Conservation (phyloP, 2,888 invertebrate species). For the Drosophila eohydei region DNA sequence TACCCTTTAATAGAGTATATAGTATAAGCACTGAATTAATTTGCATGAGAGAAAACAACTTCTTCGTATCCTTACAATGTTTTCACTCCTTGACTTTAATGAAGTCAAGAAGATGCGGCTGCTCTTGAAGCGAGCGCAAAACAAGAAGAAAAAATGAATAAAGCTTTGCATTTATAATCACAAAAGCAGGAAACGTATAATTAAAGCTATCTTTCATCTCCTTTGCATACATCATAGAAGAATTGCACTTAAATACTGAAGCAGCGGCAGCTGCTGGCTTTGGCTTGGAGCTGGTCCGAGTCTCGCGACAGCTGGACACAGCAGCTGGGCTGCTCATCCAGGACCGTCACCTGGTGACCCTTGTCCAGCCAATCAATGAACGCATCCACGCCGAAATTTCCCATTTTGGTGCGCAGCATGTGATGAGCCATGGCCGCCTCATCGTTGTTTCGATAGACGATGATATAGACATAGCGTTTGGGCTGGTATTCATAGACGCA, state of each 20-base stretch:
- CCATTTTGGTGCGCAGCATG: conserved; percentile 7
- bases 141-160: not conserved
- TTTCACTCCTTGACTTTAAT: conserved; percentile 64
- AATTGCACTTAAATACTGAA: conserved; percentile 32
- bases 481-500: conserved; percentile 48
- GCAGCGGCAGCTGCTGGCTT: conserved; percentile 34
- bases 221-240: not conserved
- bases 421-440: conserved; percentile 71
- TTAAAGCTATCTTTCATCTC: conserved; percentile 10
- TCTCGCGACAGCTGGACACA: conserved; percentile 21
- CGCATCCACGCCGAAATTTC: conserved; percentile 32
- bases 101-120: conserved; percentile 72
- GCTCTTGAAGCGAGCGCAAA: conserved; percentile 4
- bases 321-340: not conserved
- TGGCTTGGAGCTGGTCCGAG: not conserved
- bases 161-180: conserved; percentile 30
- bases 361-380: conserved; percentile 36
- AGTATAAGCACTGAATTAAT: conserved; percentile 64
- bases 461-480: conserved; percentile 56
- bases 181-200: conserved; percentile 26
- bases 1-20: not conserved
- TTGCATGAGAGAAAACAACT: conserved; percentile 63
- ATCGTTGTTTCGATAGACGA: conserved; percentile 75
- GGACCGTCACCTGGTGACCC: fast-evolving
- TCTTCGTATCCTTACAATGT: conserved; percentile 3